Percentiles rank a stretch among this genome's conserved stretches.
phyloP scores from a whole-genome alignment of 2,113 vertebrate species.

The Aepyceros melampus region DNA sequence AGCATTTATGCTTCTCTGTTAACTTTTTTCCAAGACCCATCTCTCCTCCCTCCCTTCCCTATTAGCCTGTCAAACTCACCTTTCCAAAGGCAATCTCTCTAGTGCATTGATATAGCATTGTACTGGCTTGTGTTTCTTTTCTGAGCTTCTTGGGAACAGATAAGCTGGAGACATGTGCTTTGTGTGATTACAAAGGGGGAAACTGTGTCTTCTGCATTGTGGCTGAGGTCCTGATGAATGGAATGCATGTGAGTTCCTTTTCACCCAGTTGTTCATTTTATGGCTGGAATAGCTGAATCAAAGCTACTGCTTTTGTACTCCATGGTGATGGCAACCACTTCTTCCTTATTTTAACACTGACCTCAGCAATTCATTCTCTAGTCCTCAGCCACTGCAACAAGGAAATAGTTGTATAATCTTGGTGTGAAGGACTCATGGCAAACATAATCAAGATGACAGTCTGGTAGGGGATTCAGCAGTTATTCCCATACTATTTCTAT shows the following conservation, averaged over 20 bases:
- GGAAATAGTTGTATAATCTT: neutral
- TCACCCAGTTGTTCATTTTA: neutral
- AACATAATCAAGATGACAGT: neutral
- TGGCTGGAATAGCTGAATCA: neutral
- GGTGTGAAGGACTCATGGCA: neutral
- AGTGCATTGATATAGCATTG: neutral
- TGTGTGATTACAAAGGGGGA: neutral
- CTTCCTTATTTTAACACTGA: neutral
- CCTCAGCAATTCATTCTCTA: neutral
- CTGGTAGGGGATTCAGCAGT: neutral
- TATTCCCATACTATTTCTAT: neutral
- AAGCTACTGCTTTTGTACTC: neutral
- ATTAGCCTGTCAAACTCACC: neutral
- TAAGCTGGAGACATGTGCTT: slow-evolving; percentile 17
- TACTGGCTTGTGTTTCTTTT: neutral
- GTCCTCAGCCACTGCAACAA: neutral
- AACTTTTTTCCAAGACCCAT: neutral
- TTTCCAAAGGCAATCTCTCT: slow-evolving; percentile 12
- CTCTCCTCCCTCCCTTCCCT: neutral
- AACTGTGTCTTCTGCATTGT: neutral
- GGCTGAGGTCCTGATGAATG: neutral
- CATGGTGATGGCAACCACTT: neutral
- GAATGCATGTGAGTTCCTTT: neutral
- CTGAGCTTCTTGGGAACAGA: neutral
- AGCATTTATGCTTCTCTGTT: neutral